These are phyloP conservation scores for Margarornis squamiger DNA, from an alignment of 2,797 vertebrate genomes.

Conservation along the genomic window DNA sequence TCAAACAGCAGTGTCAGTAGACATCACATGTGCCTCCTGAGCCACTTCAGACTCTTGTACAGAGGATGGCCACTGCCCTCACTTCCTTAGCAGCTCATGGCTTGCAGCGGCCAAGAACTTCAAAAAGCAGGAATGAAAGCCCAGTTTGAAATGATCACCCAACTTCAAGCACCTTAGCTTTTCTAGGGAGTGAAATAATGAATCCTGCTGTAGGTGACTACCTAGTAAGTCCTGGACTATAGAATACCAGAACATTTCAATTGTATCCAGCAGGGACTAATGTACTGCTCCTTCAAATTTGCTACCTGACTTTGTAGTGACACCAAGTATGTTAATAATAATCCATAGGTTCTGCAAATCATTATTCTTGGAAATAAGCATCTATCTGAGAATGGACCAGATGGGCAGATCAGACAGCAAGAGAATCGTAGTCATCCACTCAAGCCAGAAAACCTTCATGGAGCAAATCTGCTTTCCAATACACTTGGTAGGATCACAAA, in stretches of 20 bases:
- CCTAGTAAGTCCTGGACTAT: neutral
- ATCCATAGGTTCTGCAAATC: neutral
- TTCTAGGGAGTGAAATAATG: neutral
- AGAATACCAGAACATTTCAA: neutral
- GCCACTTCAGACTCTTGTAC: neutral
- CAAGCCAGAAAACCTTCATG: neutral
- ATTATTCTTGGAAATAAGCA: neutral
- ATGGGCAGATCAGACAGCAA: neutral
- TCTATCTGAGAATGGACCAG: neutral
- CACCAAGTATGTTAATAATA: neutral
- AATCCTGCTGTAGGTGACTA: neutral
- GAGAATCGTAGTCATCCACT: neutral
- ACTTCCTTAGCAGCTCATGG: neutral
- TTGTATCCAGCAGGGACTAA: neutral
- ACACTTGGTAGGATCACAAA: neutral
- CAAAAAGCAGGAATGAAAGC: neutral
- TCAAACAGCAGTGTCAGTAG: neutral
- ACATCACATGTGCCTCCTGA: neutral
- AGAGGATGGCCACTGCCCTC: neutral
- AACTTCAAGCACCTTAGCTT: neutral
- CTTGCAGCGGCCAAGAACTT: neutral
- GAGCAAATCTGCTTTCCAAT: neutral
- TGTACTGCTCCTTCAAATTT: neutral
- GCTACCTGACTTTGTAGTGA: neutral
- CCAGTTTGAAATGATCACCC: neutral